Evolutionary conservation across 2,888 invertebrate genomes (phyloP).

Genomic region (Patella ulyssiponensis): DNA sequence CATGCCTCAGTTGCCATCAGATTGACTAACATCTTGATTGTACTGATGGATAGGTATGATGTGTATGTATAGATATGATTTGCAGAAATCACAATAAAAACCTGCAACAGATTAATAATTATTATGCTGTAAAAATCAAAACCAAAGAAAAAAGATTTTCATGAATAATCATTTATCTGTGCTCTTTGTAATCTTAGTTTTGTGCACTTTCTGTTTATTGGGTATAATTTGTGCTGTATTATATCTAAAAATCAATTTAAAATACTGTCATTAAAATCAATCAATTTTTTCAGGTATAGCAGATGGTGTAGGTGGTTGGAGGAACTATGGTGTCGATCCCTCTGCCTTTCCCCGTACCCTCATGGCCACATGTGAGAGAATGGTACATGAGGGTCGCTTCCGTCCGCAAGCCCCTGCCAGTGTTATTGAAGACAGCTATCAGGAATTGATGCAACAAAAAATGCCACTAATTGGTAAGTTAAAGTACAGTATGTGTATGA

Average conservation of each 20-base stretch:
- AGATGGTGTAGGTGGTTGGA: slow-evolving; percentile 99
- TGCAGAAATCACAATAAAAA: no score
- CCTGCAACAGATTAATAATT: no score
- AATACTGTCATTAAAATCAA: no score
- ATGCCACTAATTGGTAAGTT: slow-evolving; percentile 88
- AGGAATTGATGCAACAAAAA: slow-evolving; percentile 91
- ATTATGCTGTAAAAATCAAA: no score
- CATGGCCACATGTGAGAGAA: slow-evolving; percentile 94
- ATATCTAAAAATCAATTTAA: background rate
- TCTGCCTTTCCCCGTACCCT: slow-evolving; percentile 94
- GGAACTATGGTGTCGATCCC: slow-evolving; percentile 97
- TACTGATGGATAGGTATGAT: no score
- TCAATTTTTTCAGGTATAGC: slow-evolving; percentile 84
- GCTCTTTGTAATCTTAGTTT: background rate
- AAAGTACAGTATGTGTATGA: background rate
- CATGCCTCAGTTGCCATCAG: no score
- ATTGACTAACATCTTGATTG: no score
- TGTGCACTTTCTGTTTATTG: background rate
- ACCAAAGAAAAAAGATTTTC: no score
- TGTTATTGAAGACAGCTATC: slow-evolving; percentile 91
- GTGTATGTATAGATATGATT: no score
- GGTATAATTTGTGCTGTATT: slow-evolving; percentile 15
- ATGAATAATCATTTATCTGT: no score
- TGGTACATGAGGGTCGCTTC: slow-evolving; percentile 88
- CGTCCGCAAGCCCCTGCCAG: slow-evolving; percentile 87